Percentiles rank a stretch among this genome's conserved stretches.
Conservation (phyloP, 2,113 vertebrate genomes). For the Psilopogon haemacephalus region DNA sequence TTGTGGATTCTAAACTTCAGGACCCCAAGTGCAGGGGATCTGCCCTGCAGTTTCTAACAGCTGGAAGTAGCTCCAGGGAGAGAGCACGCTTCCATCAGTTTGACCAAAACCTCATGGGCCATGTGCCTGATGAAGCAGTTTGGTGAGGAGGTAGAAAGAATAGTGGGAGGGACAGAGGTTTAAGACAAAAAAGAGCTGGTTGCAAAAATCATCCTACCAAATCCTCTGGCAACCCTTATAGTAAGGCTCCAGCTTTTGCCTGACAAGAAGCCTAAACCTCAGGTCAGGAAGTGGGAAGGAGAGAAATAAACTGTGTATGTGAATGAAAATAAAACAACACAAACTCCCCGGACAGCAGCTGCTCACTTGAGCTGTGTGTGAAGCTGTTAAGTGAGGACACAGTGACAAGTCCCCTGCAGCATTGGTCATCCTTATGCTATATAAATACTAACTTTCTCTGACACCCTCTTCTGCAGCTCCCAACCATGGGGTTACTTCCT, state of each 20-base stretch:
- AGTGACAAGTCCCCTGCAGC: background rate
- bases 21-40: background rate
- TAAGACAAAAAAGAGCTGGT: background rate
- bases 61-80: background rate
- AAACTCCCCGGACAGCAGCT: rapidly evolving
- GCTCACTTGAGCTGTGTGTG: background rate
- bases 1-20: background rate
- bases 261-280: background rate
- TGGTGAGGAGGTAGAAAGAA: background rate
- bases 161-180: background rate
- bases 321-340: conserved; percentile 31
- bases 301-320: conserved; percentile 45
- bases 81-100: background rate
- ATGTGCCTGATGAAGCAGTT: background rate
- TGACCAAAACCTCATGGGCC: background rate
- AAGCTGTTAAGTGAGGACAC: background rate
- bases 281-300: conserved; percentile 50
- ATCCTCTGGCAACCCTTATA: background rate
- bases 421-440: background rate
- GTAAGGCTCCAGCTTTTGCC: background rate
- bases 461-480: background rate
- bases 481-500: background rate
- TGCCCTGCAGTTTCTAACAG: background rate
- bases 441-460: background rate
- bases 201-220: background rate